A percentile compares a stretch with the other conserved stretches of the same genome.
phyloP scores from a whole-genome alignment of 2,797 vertebrate genomes.

The Enteromius anoplus region DNA sequence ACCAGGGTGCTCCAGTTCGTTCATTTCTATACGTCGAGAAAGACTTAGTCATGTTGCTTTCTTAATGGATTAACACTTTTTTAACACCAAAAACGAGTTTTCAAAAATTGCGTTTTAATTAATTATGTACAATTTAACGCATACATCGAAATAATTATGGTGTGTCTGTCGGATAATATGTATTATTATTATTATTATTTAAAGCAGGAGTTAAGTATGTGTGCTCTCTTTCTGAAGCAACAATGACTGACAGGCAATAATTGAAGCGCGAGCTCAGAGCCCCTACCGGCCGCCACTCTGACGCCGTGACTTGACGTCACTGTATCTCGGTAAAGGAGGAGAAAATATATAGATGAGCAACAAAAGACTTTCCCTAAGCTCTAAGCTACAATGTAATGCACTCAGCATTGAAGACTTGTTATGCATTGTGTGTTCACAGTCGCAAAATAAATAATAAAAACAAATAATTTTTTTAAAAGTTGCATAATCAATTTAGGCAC shows the following conservation, averaged over 20 bases:
- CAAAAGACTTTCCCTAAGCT: constrained; percentile 64
- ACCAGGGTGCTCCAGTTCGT: constrained; percentile 7
- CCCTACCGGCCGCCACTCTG: constrained; percentile 82
- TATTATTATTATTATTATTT: constrained; percentile 1
- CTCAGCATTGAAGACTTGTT: no score
- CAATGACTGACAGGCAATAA: constrained; percentile 69
- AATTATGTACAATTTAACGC: background rate
- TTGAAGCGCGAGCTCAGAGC: constrained; percentile 67
- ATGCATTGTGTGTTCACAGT: background rate
- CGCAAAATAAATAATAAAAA: background rate
- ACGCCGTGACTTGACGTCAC: constrained; percentile 89
- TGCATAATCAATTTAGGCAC: background rate
- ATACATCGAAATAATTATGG: background rate
- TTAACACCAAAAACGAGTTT: background rate
- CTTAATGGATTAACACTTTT: background rate
- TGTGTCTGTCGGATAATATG: background rate
- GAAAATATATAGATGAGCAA: constrained; percentile 53
- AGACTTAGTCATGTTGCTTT: background rate
- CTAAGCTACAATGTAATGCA: background rate
- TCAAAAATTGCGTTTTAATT: background rate
- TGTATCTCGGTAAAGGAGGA: constrained; percentile 59
- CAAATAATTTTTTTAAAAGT: no score
- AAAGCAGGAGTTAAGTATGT: constrained; percentile 26
- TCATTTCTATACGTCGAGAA: background rate
- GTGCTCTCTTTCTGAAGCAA: constrained; percentile 47